Conservation (phyloP, 2,797 vertebrate species). For the Echiichthys vipera region DNA sequence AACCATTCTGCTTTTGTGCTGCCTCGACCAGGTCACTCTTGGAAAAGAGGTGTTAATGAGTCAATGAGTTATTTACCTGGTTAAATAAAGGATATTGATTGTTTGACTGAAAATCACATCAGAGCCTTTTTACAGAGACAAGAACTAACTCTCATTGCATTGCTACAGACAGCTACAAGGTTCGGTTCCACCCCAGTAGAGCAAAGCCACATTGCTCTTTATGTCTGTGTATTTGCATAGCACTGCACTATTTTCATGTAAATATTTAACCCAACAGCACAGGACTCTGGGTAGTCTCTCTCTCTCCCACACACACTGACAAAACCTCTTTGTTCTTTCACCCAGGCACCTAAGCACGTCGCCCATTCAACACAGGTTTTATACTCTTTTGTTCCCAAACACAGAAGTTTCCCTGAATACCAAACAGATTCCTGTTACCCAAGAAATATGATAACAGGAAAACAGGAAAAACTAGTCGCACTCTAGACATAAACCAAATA, state of each 20-base stretch:
- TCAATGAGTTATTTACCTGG: no score
- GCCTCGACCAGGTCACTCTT: no score
- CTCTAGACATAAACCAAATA: no score
- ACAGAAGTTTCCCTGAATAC: no score
- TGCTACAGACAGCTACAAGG: not conserved
- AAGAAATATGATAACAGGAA: no score
- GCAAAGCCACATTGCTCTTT: constrained; percentile 13
- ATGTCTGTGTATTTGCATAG: constrained; percentile 27
- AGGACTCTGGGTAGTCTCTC: constrained; percentile 40
- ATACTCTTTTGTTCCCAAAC: not conserved
- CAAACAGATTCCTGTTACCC: no score
- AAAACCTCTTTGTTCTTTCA: constrained; percentile 9
- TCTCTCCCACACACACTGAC: not conserved
- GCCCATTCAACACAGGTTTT: not conserved
- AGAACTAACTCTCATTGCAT: not conserved
- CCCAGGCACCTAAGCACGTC: not conserved
- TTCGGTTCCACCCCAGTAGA: not conserved
- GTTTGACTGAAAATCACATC: no score
- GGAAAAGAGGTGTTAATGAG: no score
- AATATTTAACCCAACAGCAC: constrained; percentile 66
- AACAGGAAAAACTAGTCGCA: no score
- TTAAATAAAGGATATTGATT: no score
- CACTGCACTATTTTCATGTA: constrained; percentile 52
- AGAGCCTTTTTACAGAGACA: not conserved
- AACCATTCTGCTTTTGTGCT: no score